These are phyloP conservation scores for Drymodes brunneopygia DNA, from an alignment of 2,113 vertebrate species.

Conservation along the genomic window DNA sequence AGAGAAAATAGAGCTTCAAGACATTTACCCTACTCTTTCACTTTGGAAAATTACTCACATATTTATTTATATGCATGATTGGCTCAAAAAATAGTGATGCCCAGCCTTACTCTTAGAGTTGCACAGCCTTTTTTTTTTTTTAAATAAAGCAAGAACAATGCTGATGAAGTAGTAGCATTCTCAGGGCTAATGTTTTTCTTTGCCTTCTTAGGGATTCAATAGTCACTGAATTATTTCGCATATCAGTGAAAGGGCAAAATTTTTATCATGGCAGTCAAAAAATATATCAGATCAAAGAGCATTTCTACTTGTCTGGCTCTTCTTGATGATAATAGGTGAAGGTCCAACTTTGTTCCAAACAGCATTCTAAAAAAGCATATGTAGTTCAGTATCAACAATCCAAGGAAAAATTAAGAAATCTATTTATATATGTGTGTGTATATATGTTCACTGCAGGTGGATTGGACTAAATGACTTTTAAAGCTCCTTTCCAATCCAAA, in stretches of 20 bases:
- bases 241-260: not conserved
- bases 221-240: not conserved
- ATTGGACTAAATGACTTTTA: not conserved
- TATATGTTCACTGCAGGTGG: not conserved
- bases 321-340: not conserved
- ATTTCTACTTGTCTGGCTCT: not conserved
- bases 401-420: not conserved
- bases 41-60: not conserved
- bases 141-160: not conserved
- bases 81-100: not conserved
- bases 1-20: not conserved
- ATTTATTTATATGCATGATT: not conserved
- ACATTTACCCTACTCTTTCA: accelerated
- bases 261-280: not conserved
- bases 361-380: not conserved
- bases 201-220: not conserved
- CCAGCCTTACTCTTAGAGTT: not conserved
- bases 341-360: not conserved
- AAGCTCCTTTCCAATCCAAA: not conserved
- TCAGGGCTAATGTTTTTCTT: not conserved
- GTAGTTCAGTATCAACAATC: not conserved
- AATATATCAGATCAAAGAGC: not conserved
- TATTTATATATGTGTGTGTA: accelerated
- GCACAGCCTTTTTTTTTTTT: not conserved
- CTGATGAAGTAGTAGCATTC: accelerated